Conservation (phyloP, 2,888 invertebrate species). For the Campoplex capitator region DNA sequence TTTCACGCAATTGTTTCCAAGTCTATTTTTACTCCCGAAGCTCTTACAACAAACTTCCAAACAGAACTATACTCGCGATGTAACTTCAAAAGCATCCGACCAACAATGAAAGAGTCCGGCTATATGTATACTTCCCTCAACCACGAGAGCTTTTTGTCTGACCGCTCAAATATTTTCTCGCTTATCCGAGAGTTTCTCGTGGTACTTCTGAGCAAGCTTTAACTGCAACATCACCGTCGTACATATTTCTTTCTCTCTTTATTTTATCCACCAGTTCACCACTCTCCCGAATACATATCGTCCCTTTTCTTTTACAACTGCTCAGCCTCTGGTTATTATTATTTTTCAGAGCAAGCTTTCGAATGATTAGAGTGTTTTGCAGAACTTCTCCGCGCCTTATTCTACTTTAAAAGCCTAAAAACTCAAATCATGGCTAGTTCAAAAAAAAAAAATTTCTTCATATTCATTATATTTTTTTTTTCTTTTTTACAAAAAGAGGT, state of each 20-base stretch:
- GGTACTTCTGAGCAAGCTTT: constrained; percentile 10
- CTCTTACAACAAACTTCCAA: constrained; percentile 45
- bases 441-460: not conserved
- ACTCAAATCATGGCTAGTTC: not conserved
- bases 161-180: constrained; percentile 54
- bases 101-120: constrained; percentile 38
- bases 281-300: constrained; percentile 15
- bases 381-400: not conserved
- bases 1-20: not conserved
- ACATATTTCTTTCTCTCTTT: constrained; percentile 27
- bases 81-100: constrained; percentile 60
- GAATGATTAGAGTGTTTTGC: not conserved
- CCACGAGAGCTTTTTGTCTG: constrained; percentile 59
- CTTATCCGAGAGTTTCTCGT: constrained; percentile 48
- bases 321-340: not conserved
- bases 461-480: not conserved
- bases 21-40: constrained; percentile 22
- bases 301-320: constrained; percentile 14
- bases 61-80: constrained; percentile 21
- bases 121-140: constrained; percentile 28
- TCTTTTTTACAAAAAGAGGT: not conserved
- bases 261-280: constrained; percentile 26
- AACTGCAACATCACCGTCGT: constrained; percentile 38
- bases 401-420: not conserved
- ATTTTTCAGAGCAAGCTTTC: not conserved